Conservation (phyloP, 2,113 vertebrate genomes). For the Lasiurus borealis region DNA sequence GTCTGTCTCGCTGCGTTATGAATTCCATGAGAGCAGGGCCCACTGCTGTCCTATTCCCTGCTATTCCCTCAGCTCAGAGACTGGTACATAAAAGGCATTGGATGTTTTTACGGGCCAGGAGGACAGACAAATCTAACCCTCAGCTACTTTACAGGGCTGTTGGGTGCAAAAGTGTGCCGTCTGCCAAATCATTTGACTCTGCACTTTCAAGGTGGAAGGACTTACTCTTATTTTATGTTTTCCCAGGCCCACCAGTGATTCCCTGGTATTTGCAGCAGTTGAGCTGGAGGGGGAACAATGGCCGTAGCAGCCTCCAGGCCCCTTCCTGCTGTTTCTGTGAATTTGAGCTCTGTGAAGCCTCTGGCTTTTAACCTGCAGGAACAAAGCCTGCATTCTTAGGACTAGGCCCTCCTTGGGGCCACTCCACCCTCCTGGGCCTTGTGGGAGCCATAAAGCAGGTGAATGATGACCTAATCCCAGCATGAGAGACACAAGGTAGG, state of each 20-base stretch:
- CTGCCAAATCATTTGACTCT: neutral
- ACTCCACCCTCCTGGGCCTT: neutral
- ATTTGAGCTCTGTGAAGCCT: neutral
- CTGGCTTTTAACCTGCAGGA: constrained; percentile 46
- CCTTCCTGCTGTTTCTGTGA: neutral
- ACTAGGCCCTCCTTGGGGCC: neutral
- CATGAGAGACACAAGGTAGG: neutral
- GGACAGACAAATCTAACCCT: neutral
- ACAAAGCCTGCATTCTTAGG: constrained; percentile 48
- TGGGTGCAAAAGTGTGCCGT: neutral
- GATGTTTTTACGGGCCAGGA: neutral
- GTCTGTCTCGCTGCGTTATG: neutral
- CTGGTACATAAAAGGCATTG: neutral
- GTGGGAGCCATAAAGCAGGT: neutral
- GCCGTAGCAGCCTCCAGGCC: neutral
- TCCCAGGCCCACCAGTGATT: neutral
- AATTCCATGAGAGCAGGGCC: neutral
- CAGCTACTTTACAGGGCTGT: neutral
- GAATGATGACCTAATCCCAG: neutral
- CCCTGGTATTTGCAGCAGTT: neutral
- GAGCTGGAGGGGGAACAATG: neutral
- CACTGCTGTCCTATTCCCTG: neutral
- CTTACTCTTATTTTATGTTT: neutral
- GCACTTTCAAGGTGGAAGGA: neutral
- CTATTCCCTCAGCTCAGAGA: neutral